Conservation (phyloP, 2,888 invertebrate genomes). For the Altica lythri region DNA sequence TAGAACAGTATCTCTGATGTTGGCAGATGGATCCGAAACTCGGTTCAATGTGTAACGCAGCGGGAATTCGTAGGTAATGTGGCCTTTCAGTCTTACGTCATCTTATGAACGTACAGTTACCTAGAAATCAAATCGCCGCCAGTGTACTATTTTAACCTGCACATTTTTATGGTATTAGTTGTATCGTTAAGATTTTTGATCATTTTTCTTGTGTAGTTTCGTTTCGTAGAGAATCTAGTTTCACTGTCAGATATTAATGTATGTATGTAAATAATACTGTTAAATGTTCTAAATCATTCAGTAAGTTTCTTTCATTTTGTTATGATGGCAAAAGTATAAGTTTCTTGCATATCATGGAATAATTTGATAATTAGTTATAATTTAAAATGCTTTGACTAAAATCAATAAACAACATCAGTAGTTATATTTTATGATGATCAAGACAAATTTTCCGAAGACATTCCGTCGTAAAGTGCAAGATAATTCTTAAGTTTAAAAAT, state of each 20-base stretch:
- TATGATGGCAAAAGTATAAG: no score
- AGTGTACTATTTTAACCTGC: slow-evolving; percentile 22
- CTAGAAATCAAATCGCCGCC: slow-evolving; percentile 17
- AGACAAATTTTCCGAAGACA: no score
- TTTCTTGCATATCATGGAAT: no score
- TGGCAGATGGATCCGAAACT: slow-evolving; percentile 94
- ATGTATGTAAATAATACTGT: no score
- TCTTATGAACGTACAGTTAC: slow-evolving; percentile 29
- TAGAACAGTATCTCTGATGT: slow-evolving; percentile 88
- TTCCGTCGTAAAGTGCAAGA: no score
- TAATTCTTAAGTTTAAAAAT: no score
- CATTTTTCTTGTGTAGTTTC: slow-evolving; percentile 10
- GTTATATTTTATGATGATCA: background rate
- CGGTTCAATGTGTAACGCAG: slow-evolving; percentile 73
- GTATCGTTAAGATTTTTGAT: slow-evolving; percentile 4
- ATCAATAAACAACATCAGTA: background rate
- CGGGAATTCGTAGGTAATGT: slow-evolving; percentile 37
- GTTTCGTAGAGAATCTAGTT: slow-evolving; percentile 17
- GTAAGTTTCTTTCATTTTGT: no score
- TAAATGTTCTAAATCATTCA: no score
- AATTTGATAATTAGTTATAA: no score
- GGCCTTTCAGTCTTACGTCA: slow-evolving; percentile 48
- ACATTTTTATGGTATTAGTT: slow-evolving; percentile 24
- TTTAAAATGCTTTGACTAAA: background rate
- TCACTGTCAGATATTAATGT: slow-evolving; percentile 4